Percentiles rank a stretch among this genome's conserved stretches.
Conservation (phyloP, 1,140 invertebrate species). For the Medauroidea extradentata region DNA sequence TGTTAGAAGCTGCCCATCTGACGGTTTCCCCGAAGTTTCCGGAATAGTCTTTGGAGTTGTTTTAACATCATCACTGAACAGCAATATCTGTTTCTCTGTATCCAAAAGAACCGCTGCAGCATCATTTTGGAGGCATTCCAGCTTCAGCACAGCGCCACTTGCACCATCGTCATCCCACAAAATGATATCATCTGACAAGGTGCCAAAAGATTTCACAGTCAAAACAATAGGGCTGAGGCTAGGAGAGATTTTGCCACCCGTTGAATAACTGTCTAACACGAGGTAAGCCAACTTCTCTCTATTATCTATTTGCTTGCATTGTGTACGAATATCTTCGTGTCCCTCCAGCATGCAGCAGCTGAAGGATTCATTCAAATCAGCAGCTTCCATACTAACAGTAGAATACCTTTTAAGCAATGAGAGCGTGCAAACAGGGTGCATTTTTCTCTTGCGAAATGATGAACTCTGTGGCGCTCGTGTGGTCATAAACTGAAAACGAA, state of each 20-base stretch:
- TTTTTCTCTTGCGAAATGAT: too few species aligned
- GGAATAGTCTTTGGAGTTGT: neutral
- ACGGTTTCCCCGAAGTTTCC: conserved; percentile 28
- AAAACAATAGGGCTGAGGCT: conserved; percentile 1
- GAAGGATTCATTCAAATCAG: too few species aligned
- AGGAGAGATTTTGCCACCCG: too few species aligned
- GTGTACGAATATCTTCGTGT: too few species aligned
- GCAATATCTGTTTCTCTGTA: conserved; percentile 21
- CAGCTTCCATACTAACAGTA: too few species aligned
- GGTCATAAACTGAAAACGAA: neutral
- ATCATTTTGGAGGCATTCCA: neutral
- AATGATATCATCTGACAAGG: conserved; percentile 23
- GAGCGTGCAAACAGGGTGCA: too few species aligned
- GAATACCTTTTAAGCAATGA: too few species aligned
- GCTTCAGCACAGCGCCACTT: neutral
- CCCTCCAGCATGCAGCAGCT: too few species aligned
- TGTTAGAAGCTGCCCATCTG: conserved; percentile 36
- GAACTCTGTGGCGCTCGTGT: too few species aligned
- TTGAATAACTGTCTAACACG: too few species aligned
- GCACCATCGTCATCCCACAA: neutral
- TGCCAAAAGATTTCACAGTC: conserved; percentile 8
- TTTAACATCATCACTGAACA: conserved; percentile 10
- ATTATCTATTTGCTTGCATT: too few species aligned
- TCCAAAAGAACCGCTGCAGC: conserved; percentile 7
- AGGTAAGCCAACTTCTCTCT: too few species aligned